Base-by-base conservation (phyloP, 2,888 invertebrate genomes). In the Parnassius smintheus region DNA sequence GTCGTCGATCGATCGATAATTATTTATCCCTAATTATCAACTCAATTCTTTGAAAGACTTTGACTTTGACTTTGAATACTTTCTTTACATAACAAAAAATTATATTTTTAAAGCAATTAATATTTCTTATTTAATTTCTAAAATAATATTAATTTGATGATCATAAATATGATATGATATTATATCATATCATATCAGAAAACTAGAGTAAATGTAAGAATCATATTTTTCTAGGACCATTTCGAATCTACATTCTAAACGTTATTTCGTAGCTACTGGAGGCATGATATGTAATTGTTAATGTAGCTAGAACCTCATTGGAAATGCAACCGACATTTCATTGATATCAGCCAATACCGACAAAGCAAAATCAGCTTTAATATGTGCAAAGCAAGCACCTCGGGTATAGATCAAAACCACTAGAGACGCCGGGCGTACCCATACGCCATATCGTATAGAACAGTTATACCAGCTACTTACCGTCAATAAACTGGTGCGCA, bases 401-500 rank as follows among this genome's bases (percentile, higher is more conserved):
- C 50, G 58, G 58, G 64, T 56, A 54, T 61, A 74, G 75, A 80
- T 82, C 77, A 77, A 77, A 77, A 75, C 76, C 72, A 66, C 70
- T 71, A 74, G 75, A 75, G 73, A 76, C 75, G 73, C 76, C 75
- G 70, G 70, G 70, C 73, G 72, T 72, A 72, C 70, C 66, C 76
- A 78, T 71, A 74, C 72, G 70, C 74, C 73, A 74, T 73, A 76
- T 73, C 72, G 68, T 64, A 57, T 67, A 68, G 65, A 65, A 66
- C 59, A 67, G 70, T 72, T 72, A 70, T 73, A 78, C 48, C 69
- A 72, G 75, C 81, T 82, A 85, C 82, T 85, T 84, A 83, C 81
- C 77, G 77, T 83, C 88, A 88, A 86, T 88, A 86, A 85, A 77
- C 77, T 75, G 75, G 72, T 72, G 70, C 68, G 73, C 73, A 68